These are phyloP conservation scores for Nymphalis io DNA, from an alignment of 1,140 invertebrate genomes.

Conservation along the genomic window DNA sequence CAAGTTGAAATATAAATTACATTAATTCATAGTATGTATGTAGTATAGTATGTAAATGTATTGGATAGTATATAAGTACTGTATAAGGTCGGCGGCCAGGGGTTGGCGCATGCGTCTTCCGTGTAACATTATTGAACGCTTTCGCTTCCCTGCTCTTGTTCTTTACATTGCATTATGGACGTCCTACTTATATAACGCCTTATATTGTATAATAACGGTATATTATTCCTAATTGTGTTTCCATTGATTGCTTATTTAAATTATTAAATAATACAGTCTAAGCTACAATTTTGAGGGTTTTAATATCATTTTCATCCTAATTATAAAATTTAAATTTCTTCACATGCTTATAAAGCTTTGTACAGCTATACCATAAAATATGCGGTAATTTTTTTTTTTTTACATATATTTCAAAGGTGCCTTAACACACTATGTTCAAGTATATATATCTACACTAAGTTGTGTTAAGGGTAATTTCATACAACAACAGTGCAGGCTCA, in stretches of 20 bases:
- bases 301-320: too few species aligned
- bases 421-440: not conserved
- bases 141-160: conserved; percentile 27
- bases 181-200: not conserved
- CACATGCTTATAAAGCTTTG: too few species aligned
- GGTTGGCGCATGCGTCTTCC: conserved; percentile 38
- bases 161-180: conserved; percentile 1
- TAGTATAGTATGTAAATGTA: not conserved
- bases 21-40: not conserved
- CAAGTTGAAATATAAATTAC: too few species aligned
- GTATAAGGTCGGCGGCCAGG: conserved; percentile 27
- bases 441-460: not conserved
- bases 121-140: conserved; percentile 40
- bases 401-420: not conserved
- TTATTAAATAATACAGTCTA: too few species aligned
- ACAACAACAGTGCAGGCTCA: conserved; percentile 58
- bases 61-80: not conserved
- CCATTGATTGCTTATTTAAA: too few species aligned
- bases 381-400: too few species aligned
- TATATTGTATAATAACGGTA: not conserved
- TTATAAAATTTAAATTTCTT: too few species aligned
- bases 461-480: conserved; percentile 42
- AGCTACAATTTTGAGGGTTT: too few species aligned
- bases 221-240: too few species aligned
- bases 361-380: too few species aligned